phyloP scores from a whole-genome alignment of 2,888 invertebrate genomes.

The Chironomus riparius region DNA sequence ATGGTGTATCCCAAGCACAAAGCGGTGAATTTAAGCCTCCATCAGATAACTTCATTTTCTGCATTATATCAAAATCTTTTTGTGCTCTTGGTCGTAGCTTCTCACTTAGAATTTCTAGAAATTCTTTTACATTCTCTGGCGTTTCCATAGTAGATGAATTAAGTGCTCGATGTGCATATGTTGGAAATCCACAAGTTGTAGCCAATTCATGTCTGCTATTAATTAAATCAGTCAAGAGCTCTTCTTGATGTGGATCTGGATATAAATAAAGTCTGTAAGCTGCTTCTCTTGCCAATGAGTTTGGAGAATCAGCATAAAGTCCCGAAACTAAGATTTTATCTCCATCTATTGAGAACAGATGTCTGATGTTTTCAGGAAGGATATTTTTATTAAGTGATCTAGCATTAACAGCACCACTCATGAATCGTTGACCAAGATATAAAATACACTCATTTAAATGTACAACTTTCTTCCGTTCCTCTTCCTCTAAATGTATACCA shows the following conservation, averaged over 20 bases:
- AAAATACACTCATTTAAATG: slow-evolving; percentile 78
- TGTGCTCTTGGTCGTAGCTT: slow-evolving; percentile 60
- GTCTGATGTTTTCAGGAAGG: slow-evolving; percentile 62
- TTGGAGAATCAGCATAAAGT: slow-evolving; percentile 72
- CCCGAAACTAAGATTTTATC: slow-evolving; percentile 69
- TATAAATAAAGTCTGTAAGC: slow-evolving; percentile 79
- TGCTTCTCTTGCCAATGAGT: slow-evolving; percentile 71
- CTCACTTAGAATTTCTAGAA: slow-evolving; percentile 66
- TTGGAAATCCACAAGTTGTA: slow-evolving; percentile 75
- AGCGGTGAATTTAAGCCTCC: slow-evolving; percentile 39
- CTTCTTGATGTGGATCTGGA: slow-evolving; percentile 68
- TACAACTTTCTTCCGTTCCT: slow-evolving; percentile 65
- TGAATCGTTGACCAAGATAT: slow-evolving; percentile 73
- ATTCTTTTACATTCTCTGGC: slow-evolving; percentile 68
- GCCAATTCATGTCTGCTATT: slow-evolving; percentile 71
- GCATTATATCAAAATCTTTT: slow-evolving; percentile 68
- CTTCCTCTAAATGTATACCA: slow-evolving; percentile 85
- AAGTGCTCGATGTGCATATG: slow-evolving; percentile 82
- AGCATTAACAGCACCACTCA: slow-evolving; percentile 63
- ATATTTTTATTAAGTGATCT: slow-evolving; percentile 53
- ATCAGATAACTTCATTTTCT: slow-evolving; percentile 54
- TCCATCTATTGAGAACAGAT: slow-evolving; percentile 61
- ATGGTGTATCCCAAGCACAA: slow-evolving; percentile 81
- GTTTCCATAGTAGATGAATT: slow-evolving; percentile 78
- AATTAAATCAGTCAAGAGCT: slow-evolving; percentile 62